Percentiles rank a stretch among this genome's conserved stretches.
Conservation (phyloP, 2,888 invertebrate species). For the Trachelus troglodyta region DNA sequence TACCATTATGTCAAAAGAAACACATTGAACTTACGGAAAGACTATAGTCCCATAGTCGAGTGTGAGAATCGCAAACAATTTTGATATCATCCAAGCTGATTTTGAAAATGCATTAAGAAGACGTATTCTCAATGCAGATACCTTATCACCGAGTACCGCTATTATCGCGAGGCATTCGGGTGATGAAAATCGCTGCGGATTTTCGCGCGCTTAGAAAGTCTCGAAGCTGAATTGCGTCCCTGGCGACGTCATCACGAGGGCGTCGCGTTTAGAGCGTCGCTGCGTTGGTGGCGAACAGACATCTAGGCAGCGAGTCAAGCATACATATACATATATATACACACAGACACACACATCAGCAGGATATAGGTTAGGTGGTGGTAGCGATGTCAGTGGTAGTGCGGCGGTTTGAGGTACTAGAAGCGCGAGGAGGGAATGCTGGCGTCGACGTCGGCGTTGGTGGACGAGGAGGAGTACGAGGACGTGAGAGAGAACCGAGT, state of each 20-base stretch:
- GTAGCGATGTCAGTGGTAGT: conserved; percentile 14
- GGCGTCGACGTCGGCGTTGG: conserved; percentile 2
- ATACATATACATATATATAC: conserved; percentile 13
- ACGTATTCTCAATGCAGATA: background rate
- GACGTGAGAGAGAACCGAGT: conserved; percentile 25
- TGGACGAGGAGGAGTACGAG: conserved; percentile 21
- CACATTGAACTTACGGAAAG: background rate
- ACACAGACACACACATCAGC: conserved; percentile 4
- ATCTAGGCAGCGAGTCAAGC: conserved; percentile 33
- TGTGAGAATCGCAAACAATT: background rate
- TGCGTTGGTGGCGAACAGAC: conserved; percentile 47
- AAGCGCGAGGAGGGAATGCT: background rate
- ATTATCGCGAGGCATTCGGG: background rate
- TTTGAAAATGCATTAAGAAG: too few species aligned
- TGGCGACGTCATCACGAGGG: conserved; percentile 62
- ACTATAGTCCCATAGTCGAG: background rate
- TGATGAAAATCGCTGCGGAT: background rate
- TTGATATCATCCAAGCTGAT: background rate
- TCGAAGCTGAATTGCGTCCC: conserved; percentile 43
- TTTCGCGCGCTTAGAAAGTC: background rate
- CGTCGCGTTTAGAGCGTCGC: conserved; percentile 60
- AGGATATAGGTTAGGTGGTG: conserved; percentile 8
- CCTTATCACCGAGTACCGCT: background rate
- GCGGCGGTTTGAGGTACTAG: conserved; percentile 10
- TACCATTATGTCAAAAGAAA: background rate